Conservation (phyloP, 1,140 invertebrate genomes). For the Carposina sasakii region DNA sequence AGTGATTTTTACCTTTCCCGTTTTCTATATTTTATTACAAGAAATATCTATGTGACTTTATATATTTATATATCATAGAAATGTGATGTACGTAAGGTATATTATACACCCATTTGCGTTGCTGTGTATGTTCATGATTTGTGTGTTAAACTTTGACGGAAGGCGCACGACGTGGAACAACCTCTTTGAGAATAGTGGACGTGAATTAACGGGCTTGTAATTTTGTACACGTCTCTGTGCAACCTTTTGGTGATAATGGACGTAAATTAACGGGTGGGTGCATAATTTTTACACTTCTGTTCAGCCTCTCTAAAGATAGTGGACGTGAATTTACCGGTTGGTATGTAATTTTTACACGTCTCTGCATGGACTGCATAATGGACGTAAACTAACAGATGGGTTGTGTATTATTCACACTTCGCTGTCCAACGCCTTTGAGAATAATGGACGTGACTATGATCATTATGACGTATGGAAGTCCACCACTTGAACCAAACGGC, state of each 20-base stretch:
- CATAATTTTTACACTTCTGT: no score
- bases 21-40: constrained; percentile 41
- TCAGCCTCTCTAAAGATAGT: background rate
- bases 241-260: no score
- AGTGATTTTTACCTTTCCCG: constrained; percentile 46
- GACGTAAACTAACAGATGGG: no score
- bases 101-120: constrained; percentile 11
- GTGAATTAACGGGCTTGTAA: background rate
- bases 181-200: background rate
- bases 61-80: constrained; percentile 37
- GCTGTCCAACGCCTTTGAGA: background rate
- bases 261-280: no score
- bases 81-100: constrained; percentile 43
- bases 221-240: background rate
- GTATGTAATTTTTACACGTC: background rate
- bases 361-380: no score
- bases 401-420: no score
- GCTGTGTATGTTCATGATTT: background rate
- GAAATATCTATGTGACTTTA: constrained; percentile 34
- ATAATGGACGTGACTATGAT: no score
- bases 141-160: background rate
- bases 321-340: background rate
- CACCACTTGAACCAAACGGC: no score
- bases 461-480: no score
- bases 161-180: no score